phyloP scores from a whole-genome alignment of 2,888 invertebrate species.

The Trissoscelio sp. region DNA sequence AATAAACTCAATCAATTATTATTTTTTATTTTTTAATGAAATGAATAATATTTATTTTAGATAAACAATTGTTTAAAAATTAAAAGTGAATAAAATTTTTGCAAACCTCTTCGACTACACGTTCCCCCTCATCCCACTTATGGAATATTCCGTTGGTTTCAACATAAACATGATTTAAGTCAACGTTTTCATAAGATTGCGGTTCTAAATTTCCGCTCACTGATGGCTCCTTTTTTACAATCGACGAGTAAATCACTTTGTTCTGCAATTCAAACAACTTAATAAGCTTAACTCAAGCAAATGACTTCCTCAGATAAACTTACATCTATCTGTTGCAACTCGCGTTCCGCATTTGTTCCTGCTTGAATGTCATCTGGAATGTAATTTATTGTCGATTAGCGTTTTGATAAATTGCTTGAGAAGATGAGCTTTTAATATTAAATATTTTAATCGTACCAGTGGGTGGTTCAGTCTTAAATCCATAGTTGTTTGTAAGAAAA shows the following conservation, averaged over 20 bases:
- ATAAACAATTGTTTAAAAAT: too few relatives aligned
- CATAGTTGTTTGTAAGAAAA: slow-evolving; percentile 88
- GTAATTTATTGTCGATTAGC: not conserved
- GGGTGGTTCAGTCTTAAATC: slow-evolving; percentile 80
- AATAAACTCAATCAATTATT: too few relatives aligned
- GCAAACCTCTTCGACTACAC: slow-evolving; percentile 82
- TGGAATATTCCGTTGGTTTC: slow-evolving; percentile 87
- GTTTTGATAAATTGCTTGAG: not conserved
- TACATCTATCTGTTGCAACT: slow-evolving; percentile 12
- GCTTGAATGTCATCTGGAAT: not conserved
- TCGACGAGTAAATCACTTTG: slow-evolving; percentile 65
- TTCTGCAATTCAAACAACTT: slow-evolving; percentile 49
- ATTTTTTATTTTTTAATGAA: too few relatives aligned
- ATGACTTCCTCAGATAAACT: not conserved
- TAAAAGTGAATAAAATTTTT: not conserved
- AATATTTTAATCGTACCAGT: slow-evolving; percentile 59
- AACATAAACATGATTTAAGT: slow-evolving; percentile 92
- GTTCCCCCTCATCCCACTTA: slow-evolving; percentile 90
- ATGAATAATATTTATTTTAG: too few relatives aligned
- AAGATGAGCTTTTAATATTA: not conserved
- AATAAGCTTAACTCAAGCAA: not conserved
- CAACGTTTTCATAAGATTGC: slow-evolving; percentile 84
- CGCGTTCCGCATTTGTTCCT: not conserved
- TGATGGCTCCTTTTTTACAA: slow-evolving; percentile 76
- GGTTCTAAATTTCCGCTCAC: slow-evolving; percentile 41